These are phyloP conservation scores for Nomada fucata DNA, from an alignment of 2,888 invertebrate genomes.

Conservation along the genomic window DNA sequence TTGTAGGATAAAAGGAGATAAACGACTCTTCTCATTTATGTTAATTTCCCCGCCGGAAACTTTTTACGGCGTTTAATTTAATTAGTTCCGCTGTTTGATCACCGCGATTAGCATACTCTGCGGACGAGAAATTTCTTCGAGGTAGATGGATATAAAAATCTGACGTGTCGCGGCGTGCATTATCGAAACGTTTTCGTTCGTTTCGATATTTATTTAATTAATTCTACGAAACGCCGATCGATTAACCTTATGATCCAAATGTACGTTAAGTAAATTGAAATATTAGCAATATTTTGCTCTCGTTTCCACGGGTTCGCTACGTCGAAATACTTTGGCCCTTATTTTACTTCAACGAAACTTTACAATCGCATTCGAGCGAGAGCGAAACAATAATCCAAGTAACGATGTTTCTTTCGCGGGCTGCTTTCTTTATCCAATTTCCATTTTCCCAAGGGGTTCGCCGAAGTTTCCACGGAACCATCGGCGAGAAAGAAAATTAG, in stretches of 20 bases:
- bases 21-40: constrained; percentile 72
- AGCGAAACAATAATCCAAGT: neutral
- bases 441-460: neutral
- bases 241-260: no score
- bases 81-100: constrained; percentile 75
- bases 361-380: neutral
- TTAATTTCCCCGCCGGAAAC: constrained; percentile 71
- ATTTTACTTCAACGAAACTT: no score
- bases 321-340: no score
- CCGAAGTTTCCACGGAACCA: neutral
- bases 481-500: constrained; percentile 36
- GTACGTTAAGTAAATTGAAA: no score
- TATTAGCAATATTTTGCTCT: neutral
- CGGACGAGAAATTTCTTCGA: neutral
- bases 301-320: no score
- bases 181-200: no score
- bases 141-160: no score
- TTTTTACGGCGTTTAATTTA: constrained; percentile 76
- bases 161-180: no score
- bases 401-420: neutral
- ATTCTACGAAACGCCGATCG: no score
- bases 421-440: neutral
- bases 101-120: constrained; percentile 73
- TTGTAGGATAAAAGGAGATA: constrained; percentile 42
- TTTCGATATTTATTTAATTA: no score